phyloP scores from a whole-genome alignment of 92 coral and sea anemone genomes.

The Actinernus sp. region DNA sequence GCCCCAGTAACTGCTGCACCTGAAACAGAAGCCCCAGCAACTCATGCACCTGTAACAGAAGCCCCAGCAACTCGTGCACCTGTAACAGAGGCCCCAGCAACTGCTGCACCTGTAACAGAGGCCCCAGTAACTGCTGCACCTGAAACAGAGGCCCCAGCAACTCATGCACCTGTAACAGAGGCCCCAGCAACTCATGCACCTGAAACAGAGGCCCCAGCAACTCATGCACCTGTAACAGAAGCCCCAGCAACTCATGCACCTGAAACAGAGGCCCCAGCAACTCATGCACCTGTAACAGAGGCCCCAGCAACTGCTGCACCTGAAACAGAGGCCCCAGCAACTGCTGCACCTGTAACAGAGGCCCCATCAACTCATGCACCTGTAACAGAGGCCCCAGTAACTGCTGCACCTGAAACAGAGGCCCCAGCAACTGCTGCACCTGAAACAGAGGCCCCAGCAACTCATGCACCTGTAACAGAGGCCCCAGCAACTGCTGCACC shows the following conservation, averaged over 20 bases:
- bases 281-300: constrained; percentile 9
- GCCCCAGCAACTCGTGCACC: no score
- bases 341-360: constrained; percentile 10
- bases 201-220: no score
- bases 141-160: neutral
- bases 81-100: no score
- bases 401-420: constrained; percentile 2
- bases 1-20: neutral
- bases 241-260: constrained; percentile 1
- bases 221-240: constrained; percentile 7
- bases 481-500: no score
- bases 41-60: no score
- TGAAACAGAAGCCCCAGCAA: neutral
- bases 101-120: neutral
- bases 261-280: neutral
- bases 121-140: constrained; percentile 10
- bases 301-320: no score
- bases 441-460: no score
- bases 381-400: no score
- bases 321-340: constrained; percentile 5
- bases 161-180: neutral
- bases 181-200: constrained; percentile 2
- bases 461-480: no score
- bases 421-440: neutral
- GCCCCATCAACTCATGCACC: neutral